These are phyloP conservation scores for Acholoe squamosa DNA, from an alignment of 2,888 invertebrate species.

Conservation along the genomic window DNA sequence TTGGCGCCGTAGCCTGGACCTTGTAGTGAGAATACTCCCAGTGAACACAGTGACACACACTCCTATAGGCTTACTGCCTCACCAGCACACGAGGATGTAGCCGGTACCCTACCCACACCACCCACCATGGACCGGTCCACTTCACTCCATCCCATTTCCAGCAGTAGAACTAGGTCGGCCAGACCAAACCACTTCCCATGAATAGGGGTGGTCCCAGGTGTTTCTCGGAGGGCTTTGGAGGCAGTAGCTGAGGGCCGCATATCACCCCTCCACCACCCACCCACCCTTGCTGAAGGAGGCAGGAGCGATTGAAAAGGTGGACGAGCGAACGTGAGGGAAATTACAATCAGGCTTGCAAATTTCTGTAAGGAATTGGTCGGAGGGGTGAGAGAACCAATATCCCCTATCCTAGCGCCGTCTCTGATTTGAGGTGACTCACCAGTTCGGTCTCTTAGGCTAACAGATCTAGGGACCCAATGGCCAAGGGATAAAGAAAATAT, in stretches of 20 bases:
- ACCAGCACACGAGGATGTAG: neutral
- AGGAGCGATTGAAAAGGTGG: neutral
- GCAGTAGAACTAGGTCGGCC: neutral
- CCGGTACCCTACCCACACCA: neutral
- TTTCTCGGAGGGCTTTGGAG: neutral
- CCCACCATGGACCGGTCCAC: conserved; percentile 12
- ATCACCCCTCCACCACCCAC: neutral
- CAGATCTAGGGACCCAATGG: neutral
- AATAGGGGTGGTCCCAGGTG: conserved; percentile 17
- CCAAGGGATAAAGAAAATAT: neutral
- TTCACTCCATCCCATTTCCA: neutral
- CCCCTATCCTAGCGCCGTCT: neutral
- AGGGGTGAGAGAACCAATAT: neutral
- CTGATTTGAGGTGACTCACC: neutral
- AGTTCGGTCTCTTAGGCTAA: neutral
- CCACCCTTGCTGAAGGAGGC: neutral
- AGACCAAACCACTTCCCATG: neutral
- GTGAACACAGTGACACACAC: conserved; percentile 6
- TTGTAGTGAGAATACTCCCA: neutral
- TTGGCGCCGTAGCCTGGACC: neutral
- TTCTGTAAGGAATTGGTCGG: neutral
- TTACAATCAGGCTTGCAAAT: neutral
- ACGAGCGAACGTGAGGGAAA: conserved; percentile 9
- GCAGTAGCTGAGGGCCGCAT: neutral
- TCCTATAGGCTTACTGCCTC: neutral